Conservation (phyloP, 2,888 invertebrate species). For the Mylabris sibirica region DNA sequence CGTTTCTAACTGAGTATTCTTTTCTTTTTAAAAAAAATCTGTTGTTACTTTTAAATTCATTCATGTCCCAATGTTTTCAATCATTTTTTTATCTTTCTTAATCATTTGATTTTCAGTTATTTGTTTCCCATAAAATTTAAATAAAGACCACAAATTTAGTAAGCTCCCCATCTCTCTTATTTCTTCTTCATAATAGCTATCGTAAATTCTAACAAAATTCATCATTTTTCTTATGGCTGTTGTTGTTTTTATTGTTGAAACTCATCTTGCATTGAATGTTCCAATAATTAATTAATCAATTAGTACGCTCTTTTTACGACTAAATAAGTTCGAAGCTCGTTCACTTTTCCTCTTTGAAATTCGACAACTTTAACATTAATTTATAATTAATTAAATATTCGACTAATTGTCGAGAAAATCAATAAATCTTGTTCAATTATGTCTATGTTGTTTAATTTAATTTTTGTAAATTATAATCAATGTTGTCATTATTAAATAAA, state of each 20-base stretch:
- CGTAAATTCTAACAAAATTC: background rate
- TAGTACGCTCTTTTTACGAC: background rate
- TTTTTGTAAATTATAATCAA: background rate
- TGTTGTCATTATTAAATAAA: background rate
- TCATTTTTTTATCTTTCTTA: background rate
- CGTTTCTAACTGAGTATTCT: background rate
- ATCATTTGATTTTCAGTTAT: background rate
- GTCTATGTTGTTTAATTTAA: background rate
- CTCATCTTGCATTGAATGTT: background rate
- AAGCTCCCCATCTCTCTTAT: background rate
- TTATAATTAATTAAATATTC: background rate
- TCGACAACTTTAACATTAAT: background rate
- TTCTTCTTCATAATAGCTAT: background rate
- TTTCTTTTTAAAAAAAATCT: background rate
- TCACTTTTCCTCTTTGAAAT: background rate
- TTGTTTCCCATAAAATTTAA: slow-evolving; percentile 7
- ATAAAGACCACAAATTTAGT: background rate
- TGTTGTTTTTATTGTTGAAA: background rate
- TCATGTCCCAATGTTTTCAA: background rate
- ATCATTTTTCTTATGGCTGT: background rate
- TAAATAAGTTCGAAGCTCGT: background rate
- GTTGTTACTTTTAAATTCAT: background rate
- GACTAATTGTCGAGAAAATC: background rate
- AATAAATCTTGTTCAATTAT: background rate
- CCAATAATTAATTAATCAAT: background rate